A percentile compares a stretch with the other conserved stretches of the same genome.
phyloP scores from a whole-genome alignment of 1,140 invertebrate species.

The Drosophila carrolli region DNA sequence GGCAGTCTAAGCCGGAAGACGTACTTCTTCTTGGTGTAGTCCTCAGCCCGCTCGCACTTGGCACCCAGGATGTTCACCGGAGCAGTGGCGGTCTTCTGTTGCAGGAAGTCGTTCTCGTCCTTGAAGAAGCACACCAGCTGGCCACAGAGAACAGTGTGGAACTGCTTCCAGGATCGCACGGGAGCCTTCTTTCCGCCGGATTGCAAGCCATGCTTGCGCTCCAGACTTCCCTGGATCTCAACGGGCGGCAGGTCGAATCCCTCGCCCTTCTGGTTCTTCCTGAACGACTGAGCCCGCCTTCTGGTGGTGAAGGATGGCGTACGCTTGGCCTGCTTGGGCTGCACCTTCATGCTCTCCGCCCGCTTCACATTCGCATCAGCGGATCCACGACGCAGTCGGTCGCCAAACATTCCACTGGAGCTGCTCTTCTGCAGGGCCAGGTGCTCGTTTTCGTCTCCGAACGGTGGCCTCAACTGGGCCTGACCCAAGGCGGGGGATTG shows the following conservation, averaged over 20 bases:
- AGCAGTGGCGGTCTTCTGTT: constrained; percentile 94
- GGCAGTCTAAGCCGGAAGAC: constrained; percentile 94
- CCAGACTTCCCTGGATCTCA: constrained; percentile 95
- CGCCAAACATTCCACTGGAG: constrained; percentile 90
- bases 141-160: constrained; percentile 97
- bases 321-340: constrained; percentile 90
- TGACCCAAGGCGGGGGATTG: constrained; percentile 58
- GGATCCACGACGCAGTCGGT: constrained; percentile 88
- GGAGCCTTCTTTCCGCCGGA: constrained; percentile 97
- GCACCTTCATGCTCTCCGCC: constrained; percentile 95
- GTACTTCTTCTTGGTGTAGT: constrained; percentile 98
- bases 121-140: constrained; percentile 99
- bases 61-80: constrained; percentile 95
- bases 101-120: constrained; percentile 95
- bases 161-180: constrained; percentile 97
- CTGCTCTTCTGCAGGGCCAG: constrained; percentile 82
- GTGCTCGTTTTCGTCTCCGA: constrained; percentile 71
- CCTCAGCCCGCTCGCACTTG: constrained; percentile 92
- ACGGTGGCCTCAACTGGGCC: constrained; percentile 50
- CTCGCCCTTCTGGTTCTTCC: constrained; percentile 90
- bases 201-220: constrained; percentile 97
- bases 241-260: constrained; percentile 93
- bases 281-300: constrained; percentile 94
- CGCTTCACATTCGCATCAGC: constrained; percentile 89
- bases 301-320: constrained; percentile 98